Evolutionary conservation across 2,888 invertebrate genomes (phyloP).

Genomic region (Scaptomyza flava): DNA sequence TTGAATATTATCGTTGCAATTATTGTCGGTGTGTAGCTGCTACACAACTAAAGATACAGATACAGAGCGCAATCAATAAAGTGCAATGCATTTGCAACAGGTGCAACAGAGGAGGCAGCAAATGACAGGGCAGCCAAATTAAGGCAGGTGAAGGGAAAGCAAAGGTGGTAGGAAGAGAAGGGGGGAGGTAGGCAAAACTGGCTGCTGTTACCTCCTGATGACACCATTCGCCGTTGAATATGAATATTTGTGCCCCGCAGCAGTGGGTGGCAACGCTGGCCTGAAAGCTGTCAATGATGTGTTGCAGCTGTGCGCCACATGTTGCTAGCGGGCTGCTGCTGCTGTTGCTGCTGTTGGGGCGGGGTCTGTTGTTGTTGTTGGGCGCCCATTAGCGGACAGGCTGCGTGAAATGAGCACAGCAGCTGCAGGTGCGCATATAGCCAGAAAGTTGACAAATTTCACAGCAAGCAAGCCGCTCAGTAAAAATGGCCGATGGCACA

Average conservation of each 20-base stretch:
- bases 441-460: constrained; percentile 75
- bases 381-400: constrained; percentile 36
- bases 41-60: constrained; percentile 23
- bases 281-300: constrained; percentile 71
- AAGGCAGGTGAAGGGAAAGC: constrained; percentile 61
- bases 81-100: constrained; percentile 69
- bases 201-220: constrained; percentile 53
- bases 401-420: constrained; percentile 76
- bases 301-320: constrained; percentile 79
- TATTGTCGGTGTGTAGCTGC: neutral
- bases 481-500: constrained; percentile 71
- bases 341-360: constrained; percentile 27
- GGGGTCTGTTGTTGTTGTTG: constrained; percentile 30
- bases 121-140: constrained; percentile 47
- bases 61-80: constrained; percentile 67
- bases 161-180: neutral
- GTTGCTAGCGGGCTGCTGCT: constrained; percentile 57
- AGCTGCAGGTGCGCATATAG: constrained; percentile 68
- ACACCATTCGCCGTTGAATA: constrained; percentile 60
- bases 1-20: neutral
- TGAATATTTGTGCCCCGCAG: constrained; percentile 52
- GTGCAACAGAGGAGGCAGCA: constrained; percentile 60
- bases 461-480: constrained; percentile 58
- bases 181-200: neutral
- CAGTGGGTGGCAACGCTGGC: constrained; percentile 77